phyloP scores from a whole-genome alignment of 2,797 vertebrate genomes.

The Gymnopithys bicolor region DNA sequence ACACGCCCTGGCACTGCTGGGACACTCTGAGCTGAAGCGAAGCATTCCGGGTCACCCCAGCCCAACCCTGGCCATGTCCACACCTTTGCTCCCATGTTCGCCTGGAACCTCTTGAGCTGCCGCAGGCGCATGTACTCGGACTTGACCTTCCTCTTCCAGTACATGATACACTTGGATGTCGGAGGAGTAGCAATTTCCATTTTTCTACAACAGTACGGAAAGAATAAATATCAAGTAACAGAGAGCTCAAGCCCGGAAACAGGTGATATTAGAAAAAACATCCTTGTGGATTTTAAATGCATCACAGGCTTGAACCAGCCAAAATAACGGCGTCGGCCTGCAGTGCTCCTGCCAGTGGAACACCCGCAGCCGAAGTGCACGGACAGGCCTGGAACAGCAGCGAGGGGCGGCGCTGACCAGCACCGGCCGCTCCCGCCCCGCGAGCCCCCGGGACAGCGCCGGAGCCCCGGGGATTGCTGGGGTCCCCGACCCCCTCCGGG shows the following conservation, averaged over 20 bases:
- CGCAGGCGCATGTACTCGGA: conserved; percentile 96
- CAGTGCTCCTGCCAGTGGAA: rapidly evolving
- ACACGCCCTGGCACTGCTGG: background rate
- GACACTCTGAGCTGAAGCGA: background rate
- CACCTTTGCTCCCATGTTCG: conserved; percentile 94
- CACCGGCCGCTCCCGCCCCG: background rate
- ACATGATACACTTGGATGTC: conserved; percentile 81
- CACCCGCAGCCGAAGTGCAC: background rate
- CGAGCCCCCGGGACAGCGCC: background rate
- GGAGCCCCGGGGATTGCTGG: background rate
- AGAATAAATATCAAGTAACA: background rate
- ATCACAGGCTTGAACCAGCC: background rate
- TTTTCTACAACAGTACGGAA: conserved; percentile 45
- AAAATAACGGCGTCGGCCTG: background rate
- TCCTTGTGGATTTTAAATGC: background rate
- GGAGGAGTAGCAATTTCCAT: conserved; percentile 78
- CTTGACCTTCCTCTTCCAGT: conserved; percentile 96
- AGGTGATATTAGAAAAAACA: rapidly evolving
- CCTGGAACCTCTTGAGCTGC: conserved; percentile 93
- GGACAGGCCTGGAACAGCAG: background rate
- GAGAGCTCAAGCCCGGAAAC: background rate
- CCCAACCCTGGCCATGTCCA: background rate
- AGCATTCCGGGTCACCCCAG: rapidly evolving
- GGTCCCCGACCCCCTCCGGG: background rate
- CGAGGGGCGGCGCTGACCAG: background rate